Base-by-base conservation (phyloP, 2,888 invertebrate species). In the Mythimna ferrago region DNA sequence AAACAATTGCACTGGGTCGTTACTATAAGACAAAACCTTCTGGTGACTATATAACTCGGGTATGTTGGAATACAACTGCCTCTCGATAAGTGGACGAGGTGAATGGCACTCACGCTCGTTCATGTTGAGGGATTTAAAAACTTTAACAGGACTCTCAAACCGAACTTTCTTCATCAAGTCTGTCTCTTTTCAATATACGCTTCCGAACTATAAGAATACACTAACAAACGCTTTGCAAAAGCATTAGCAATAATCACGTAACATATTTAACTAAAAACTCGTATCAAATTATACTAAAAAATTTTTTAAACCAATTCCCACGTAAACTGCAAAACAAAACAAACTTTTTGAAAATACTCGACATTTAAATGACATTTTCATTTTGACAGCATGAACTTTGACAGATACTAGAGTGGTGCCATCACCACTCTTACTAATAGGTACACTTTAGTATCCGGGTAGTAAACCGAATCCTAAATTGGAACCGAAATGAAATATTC, bases 111-210 rank as follows among this genome's bases (percentile, higher is more conserved):
- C 96, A 4, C 86, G 87, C 41, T 93, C 92, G 69, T 91, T 91
- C 94, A 95, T 94, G 66, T 76, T 85, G 44, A 73, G 64, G 41
- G 80, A 76, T 64, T 73, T 73, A n/a, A 78, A 81, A 73, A 75
- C 60, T 83, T 88, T 90, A 67, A 73, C 81, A 66, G 92, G 92
- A 70, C 92, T 90, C 81, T 92, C 91, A 87, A 96, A 96, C 54
- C 96, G 92, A 82, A 96, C 96, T 88, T 93, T 95, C 94, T 96
- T 96, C 95, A 95, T 96, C 56, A 76, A 61, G 73, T 77, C 62
- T 21, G 57, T 68, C 3, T 26, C 26, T 66, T 44, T 48, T 62
- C 9, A 44, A 63, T 11, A 57, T 48, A 48, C 19, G 2, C 14
- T 32, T 38, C 14, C 9, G 21, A 66, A 56, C 6, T 53, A 32